Conservation (phyloP, 2,797 vertebrate species). For the Loris lydekkerianus region DNA sequence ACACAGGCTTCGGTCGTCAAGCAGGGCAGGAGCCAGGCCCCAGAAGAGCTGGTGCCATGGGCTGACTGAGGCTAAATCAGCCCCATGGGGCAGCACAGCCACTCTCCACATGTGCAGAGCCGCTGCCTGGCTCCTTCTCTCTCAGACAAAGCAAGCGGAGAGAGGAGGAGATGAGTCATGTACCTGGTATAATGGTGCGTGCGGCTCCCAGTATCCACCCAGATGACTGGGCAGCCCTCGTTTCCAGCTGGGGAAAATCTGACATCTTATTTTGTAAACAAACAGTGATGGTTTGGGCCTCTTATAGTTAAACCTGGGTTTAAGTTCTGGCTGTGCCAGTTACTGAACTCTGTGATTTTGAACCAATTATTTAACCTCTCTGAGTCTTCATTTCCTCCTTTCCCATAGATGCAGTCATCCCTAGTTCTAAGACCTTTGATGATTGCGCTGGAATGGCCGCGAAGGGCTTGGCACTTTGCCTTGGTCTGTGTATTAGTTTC, state of each 20-base stretch:
- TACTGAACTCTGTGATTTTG: not conserved
- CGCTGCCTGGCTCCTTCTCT: not conserved
- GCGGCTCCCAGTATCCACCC: not conserved
- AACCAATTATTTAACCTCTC: not conserved
- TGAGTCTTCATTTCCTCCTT: not conserved
- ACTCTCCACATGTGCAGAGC: not conserved
- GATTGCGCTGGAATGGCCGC: not conserved
- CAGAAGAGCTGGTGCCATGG: not conserved
- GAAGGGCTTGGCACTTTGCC: not conserved
- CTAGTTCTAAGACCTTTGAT: not conserved
- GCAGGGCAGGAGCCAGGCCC: not conserved
- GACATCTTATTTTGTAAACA: not conserved
- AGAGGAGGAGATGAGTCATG: fast-evolving
- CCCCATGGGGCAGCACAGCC: not conserved
- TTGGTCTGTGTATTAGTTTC: not conserved
- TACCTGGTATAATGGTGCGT: not conserved
- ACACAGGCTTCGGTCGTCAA: slow-evolving; percentile 39
- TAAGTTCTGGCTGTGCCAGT: not conserved
- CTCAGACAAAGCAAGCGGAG: not conserved
- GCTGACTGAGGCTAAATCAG: slow-evolving; percentile 45
- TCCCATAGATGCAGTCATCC: not conserved
- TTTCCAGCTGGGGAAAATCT: not conserved
- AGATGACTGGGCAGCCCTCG: not conserved
- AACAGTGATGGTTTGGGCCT: not conserved
- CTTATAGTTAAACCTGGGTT: not conserved